Conservation (phyloP, 2,113 vertebrate genomes). For the Chunga burmeisteri region DNA sequence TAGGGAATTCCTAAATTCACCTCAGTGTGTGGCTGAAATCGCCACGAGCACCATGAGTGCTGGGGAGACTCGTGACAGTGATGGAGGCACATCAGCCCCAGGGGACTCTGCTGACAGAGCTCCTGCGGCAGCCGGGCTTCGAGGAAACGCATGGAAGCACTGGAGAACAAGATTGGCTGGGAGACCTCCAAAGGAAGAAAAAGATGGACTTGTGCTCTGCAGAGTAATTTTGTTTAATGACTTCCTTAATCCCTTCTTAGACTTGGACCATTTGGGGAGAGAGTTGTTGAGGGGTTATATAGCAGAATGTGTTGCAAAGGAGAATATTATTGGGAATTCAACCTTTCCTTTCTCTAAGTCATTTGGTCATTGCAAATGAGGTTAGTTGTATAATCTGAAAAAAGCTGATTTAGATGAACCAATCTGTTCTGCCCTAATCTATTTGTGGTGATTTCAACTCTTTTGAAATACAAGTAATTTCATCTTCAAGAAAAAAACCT, state of each 20-base stretch:
- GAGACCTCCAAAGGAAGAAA: not conserved
- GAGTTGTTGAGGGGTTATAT: not conserved
- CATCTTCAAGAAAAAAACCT: not conserved
- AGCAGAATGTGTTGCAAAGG: not conserved
- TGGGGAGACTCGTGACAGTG: fast-evolving
- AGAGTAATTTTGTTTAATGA: not conserved
- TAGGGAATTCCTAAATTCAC: not conserved
- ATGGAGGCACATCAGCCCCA: not conserved
- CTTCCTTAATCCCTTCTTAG: not conserved
- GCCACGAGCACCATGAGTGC: fast-evolving
- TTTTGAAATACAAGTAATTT: not conserved
- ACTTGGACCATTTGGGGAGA: not conserved
- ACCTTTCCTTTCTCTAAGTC: not conserved
- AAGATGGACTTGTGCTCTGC: not conserved
- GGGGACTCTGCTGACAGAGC: not conserved
- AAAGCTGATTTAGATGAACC: not conserved
- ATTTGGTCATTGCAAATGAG: not conserved
- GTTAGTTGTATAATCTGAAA: not conserved
- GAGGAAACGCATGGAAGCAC: not conserved
- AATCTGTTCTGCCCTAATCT: not conserved
- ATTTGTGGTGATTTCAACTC: not conserved
- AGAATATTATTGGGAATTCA: not conserved
- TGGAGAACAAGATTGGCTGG: not conserved
- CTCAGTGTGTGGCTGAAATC: not conserved
- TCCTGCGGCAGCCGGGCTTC: fast-evolving